Conservation (phyloP, 2,797 vertebrate genomes). For the Poeciliopsis infans region DNA sequence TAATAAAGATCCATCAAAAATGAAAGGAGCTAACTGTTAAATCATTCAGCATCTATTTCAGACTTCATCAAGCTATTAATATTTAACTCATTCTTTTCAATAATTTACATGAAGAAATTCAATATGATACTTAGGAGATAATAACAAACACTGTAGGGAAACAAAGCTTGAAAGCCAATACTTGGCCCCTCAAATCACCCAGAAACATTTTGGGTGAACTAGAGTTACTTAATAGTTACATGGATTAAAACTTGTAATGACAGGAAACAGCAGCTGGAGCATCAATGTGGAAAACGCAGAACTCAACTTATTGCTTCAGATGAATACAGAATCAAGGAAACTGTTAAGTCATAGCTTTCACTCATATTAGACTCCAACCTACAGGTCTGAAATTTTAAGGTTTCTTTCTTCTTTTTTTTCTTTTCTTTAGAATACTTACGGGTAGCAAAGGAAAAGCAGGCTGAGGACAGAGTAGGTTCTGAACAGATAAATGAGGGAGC, state of each 20-base stretch:
- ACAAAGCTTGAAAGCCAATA: not conserved
- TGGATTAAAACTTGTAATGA: not conserved
- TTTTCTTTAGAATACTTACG: conserved; percentile 84
- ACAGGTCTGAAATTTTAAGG: not conserved
- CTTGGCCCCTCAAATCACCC: not conserved
- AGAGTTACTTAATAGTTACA: not conserved
- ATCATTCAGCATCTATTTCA: not conserved
- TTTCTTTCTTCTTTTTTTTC: no score
- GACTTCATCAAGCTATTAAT: conserved; percentile 12
- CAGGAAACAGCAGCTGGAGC: not conserved
- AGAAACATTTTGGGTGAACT: not conserved
- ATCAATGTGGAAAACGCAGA: not conserved
- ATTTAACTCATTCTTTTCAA: not conserved
- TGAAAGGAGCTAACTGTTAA: not conserved
- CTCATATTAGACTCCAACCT: not conserved
- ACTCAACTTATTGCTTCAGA: not conserved
- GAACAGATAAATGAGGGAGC: conserved; percentile 95
- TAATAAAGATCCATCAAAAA: not conserved
- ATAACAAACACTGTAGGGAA: not conserved
- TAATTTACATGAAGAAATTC: not conserved
- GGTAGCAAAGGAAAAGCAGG: conserved; percentile 98
- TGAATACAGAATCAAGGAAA: not conserved
- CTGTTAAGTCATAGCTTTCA: not conserved
- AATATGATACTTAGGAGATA: not conserved
- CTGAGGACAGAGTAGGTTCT: conserved; percentile 95